Percentiles rank a stretch among this genome's conserved stretches.
Conservation (phyloP, 2,113 vertebrate genomes). For the Passerina amoena region DNA sequence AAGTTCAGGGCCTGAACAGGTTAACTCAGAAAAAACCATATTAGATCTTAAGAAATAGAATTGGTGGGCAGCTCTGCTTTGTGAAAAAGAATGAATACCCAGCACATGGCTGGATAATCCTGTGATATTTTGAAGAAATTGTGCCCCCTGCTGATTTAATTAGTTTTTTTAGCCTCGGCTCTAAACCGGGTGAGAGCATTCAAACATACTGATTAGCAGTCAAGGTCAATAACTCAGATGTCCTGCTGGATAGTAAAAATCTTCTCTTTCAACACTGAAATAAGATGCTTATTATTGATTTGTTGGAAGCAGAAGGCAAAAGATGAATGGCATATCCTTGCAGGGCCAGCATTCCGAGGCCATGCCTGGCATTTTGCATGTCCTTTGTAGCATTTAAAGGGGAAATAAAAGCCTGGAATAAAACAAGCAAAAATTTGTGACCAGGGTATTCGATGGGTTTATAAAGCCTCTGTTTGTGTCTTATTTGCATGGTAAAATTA, state of each 20-base stretch:
- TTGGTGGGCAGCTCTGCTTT: not conserved
- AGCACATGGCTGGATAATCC: not conserved
- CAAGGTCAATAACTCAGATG: slow-evolving; percentile 54
- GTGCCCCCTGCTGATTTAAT: slow-evolving; percentile 74
- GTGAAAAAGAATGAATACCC: not conserved
- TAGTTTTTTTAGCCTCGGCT: not conserved
- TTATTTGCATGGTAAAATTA: not conserved
- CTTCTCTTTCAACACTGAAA: slow-evolving; percentile 27
- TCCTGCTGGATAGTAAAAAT: slow-evolving; percentile 15
- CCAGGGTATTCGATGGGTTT: not conserved
- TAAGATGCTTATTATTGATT: slow-evolving; percentile 40
- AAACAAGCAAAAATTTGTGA: not conserved
- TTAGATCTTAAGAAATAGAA: not conserved
- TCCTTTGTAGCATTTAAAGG: not conserved
- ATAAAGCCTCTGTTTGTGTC: not conserved
- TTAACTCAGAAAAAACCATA: not conserved
- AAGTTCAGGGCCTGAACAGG: not conserved
- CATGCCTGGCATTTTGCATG: not conserved
- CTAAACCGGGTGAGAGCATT: not conserved
- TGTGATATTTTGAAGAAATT: slow-evolving; percentile 62
- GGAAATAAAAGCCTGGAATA: slow-evolving; percentile 1
- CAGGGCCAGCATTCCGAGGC: not conserved
- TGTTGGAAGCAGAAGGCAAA: not conserved
- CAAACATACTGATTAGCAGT: not conserved
- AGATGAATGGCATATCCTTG: not conserved